phyloP scores from a whole-genome alignment of 2,797 vertebrate species.

The Dermochelys coriacea region DNA sequence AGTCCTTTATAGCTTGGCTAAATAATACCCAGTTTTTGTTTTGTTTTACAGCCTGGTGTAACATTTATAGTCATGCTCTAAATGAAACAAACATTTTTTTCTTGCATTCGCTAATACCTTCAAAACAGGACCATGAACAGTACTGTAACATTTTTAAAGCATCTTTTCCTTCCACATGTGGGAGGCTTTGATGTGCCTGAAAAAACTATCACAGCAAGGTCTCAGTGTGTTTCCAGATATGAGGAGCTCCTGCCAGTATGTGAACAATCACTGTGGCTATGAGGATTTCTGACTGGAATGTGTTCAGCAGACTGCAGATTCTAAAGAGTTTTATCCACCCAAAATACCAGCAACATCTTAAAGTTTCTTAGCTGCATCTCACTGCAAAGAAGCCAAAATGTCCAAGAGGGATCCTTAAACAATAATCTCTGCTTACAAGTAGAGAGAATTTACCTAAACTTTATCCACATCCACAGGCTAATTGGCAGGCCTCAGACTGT shows the following conservation, averaged over 20 bases:
- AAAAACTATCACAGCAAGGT: not conserved
- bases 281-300: not conserved
- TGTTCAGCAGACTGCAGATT: not conserved
- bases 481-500: not conserved
- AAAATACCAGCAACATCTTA: not conserved
- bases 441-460: not conserved
- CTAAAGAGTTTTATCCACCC: not conserved
- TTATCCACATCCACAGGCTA: not conserved
- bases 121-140: not conserved
- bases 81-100: not conserved
- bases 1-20: not conserved
- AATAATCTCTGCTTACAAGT: not conserved
- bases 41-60: not conserved
- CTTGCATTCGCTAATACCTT: not conserved
- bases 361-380: rapidly evolving
- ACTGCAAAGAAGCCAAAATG: not conserved
- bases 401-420: not conserved
- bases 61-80: not conserved
- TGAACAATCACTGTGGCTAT: rapidly evolving
- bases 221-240: not conserved
- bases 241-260: rapidly evolving
- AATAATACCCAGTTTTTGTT: not conserved
- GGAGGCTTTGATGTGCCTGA: not conserved
- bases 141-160: not conserved
- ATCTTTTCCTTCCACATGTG: not conserved